Evolutionary conservation across 2,797 vertebrate species (phyloP).

Genomic region (Novumbra hubbsi): DNA sequence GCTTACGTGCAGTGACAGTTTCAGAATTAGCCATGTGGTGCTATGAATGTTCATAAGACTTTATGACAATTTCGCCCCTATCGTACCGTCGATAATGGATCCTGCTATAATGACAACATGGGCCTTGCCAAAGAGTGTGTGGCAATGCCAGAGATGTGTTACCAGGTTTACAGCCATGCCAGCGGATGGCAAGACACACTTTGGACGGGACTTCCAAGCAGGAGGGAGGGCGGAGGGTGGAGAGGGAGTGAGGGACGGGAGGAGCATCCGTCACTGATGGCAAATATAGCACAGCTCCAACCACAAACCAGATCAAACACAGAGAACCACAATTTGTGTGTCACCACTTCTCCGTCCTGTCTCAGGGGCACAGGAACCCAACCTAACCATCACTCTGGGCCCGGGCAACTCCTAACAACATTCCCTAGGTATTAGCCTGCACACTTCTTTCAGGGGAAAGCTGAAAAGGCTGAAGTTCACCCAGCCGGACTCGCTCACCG

Average conservation of each 20-base stretch:
- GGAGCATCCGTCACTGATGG: background rate
- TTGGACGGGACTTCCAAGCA: background rate
- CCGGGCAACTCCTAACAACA: background rate
- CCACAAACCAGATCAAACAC: slow-evolving; percentile 10
- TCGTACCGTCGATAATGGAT: background rate
- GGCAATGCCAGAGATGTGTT: slow-evolving; percentile 9
- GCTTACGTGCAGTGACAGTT: background rate
- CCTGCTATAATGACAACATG: background rate
- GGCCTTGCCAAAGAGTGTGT: background rate
- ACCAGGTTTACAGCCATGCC: slow-evolving; percentile 2
- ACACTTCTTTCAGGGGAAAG: background rate
- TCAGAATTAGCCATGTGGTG: background rate
- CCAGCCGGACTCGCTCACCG: slow-evolving; percentile 24
- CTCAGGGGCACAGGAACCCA: background rate
- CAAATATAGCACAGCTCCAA: slow-evolving; percentile 9
- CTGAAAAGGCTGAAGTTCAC: slow-evolving; percentile 39
- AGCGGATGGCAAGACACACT: slow-evolving; percentile 5
- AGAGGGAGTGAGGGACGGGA: background rate
- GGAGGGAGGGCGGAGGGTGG: background rate
- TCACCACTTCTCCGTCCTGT: slow-evolving; percentile 6
- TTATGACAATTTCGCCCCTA: too few species aligned
- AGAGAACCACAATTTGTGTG: slow-evolving; percentile 7
- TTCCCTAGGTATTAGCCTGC: background rate
- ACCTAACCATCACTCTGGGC: background rate
- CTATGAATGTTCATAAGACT: background rate